Evolutionary conservation across 1,140 invertebrate genomes (phyloP), one percentile per base, ranked within the genome.

Genomic region (Littorina saxatilis): DNA sequence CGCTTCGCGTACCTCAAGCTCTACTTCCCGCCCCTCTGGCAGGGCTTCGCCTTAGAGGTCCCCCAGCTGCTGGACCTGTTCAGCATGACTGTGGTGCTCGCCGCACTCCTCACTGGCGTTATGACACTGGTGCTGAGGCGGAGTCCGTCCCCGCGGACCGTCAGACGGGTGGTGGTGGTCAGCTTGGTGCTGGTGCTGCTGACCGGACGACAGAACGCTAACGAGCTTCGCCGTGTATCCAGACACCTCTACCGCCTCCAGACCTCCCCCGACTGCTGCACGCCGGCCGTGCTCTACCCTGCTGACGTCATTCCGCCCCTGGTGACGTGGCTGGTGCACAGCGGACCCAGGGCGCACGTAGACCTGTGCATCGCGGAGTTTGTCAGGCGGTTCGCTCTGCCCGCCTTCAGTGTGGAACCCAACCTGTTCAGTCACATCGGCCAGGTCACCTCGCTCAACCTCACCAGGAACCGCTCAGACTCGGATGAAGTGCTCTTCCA

Each of bases 371-470:
- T 86, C 23, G 79, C 80, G 17, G 55, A 84, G 15, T 85, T 86
- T 63, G 61, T 79, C 37, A 73, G 73, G 29, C 43, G 4, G 1
- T 47, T 37, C 9, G 68, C 74, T 74, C 35, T 83, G 13, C 81
- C 83, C 23, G 83, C 83, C 5, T 86, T 79, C 66, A 72, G 81
- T 27, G 58, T 87, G 27, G 83, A 86, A 47, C 86, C 86, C 0
- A 85, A 85, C 63, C 80, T 87, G n/a, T 85, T 87, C 66, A 40
- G 68, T n/a, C 86, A 87, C 63, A 73, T 86, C n/a, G 86, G 86
- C 23, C 82, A 82, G 83, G 73, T 83, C 43, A 84, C 84, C 2
- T 83, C 86, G 43, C 95, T 87, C 32, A 39, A 52, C 2, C 32
- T 27, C 17, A 40, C 40, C 55, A 63, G 73, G 20, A 86, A 87